These are phyloP conservation scores for Philaethria dido DNA, from an alignment of 2,888 invertebrate genomes.

Conservation along the genomic window DNA sequence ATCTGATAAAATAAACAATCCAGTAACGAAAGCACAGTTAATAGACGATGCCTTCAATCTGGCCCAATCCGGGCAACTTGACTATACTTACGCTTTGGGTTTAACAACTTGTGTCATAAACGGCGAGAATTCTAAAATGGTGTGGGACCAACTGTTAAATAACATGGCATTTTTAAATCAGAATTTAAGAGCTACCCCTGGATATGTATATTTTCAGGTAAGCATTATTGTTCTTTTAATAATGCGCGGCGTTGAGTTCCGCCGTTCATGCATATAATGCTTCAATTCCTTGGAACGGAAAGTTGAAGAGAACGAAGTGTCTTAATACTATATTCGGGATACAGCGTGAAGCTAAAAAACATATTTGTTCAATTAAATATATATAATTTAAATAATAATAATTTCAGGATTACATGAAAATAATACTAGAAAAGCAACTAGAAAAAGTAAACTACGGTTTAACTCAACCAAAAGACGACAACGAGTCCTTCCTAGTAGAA, in stretches of 20 bases:
- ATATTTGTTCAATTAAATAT: no score
- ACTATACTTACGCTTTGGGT: conserved; percentile 85
- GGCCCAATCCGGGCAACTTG: conserved; percentile 82
- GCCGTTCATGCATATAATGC: no score
- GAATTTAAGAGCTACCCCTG: conserved; percentile 75
- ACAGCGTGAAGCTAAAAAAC: no score
- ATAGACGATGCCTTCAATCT: conserved; percentile 89
- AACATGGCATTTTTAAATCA: conserved; percentile 80
- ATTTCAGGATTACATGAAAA: conserved; percentile 74
- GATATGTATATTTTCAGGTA: conserved; percentile 79
- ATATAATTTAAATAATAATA: background rate
- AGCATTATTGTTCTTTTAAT: background rate
- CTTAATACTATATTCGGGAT: no score
- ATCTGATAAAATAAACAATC: conserved; percentile 78
- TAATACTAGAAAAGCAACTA: conserved; percentile 70
- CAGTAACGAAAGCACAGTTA: conserved; percentile 87
- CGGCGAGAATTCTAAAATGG: conserved; percentile 85
- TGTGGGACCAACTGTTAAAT: conserved; percentile 86
- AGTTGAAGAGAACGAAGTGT: no score
- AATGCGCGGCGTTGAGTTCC: no score
- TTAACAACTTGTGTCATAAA: conserved; percentile 85
- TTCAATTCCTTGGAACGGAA: no score
- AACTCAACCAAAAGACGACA: conserved; percentile 74
- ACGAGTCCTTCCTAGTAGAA: conserved; percentile 83
- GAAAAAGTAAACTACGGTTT: conserved; percentile 80